phyloP scores from a whole-genome alignment of 2,113 vertebrate species.

The Ceratotherium simum region DNA sequence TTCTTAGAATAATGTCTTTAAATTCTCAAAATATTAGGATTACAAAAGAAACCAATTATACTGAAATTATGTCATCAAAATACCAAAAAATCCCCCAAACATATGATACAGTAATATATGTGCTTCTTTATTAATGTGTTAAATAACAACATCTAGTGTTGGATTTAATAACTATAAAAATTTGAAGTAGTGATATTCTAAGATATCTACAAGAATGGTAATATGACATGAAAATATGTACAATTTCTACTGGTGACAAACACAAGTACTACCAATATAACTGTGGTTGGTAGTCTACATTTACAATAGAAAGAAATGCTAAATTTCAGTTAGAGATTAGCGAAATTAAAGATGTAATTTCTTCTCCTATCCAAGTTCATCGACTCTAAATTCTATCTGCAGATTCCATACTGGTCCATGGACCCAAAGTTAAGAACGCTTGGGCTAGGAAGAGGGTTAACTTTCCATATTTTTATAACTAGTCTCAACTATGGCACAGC shows the following conservation, averaged over 20 bases:
- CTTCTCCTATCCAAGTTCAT: not conserved
- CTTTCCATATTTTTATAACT: conserved; percentile 32
- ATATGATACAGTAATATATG: not conserved
- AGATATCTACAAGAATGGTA: not conserved
- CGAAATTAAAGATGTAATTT: not conserved
- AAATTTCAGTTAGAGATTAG: conserved; percentile 7
- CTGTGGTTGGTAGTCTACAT: not conserved
- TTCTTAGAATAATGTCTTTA: not conserved
- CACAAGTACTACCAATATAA: not conserved
- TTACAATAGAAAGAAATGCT: not conserved
- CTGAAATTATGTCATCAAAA: not conserved
- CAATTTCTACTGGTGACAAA: not conserved
- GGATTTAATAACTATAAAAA: not conserved
- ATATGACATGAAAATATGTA: not conserved
- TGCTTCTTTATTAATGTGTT: not conserved
- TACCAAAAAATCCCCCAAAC: not conserved
- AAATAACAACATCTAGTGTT: not conserved
- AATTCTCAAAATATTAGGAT: not conserved
- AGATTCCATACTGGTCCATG: not conserved
- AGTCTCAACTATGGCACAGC: not conserved
- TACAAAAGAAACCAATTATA: not conserved
- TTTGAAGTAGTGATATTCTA: not conserved
- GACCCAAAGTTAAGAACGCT: not conserved
- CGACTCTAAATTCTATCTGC: not conserved
- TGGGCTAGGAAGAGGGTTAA: conserved; percentile 14